Evolutionary conservation across 2,888 invertebrate species (phyloP), one percentile per base, ranked within the genome.

Genomic region (Caenorhabditis sp.): DNA sequence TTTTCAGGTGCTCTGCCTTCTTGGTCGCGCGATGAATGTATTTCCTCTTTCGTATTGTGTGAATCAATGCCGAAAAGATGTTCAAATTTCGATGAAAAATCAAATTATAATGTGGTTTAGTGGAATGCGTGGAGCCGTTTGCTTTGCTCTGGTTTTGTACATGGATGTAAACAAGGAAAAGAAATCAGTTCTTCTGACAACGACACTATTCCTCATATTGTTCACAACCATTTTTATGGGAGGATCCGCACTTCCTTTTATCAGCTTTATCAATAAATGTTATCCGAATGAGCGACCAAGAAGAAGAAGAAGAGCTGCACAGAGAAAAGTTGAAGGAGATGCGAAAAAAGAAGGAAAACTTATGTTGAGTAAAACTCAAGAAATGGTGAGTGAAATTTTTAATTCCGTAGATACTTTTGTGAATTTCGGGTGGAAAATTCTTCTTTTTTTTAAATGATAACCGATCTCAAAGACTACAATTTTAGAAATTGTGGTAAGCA

Each of bases 41-140:
- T 99, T 96, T 88, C 97, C 97, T 0, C 90, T 99, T 62, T 94
- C 96, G 0, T 91, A 93, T 85, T 90, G 97, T 49, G 94, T 95
- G 64, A 99, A 99, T 89, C 93, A 93, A 89, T 99, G 97, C 89
- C 63, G 81, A 20, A 97, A 97, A 90, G 78, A 80, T 63, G 74
- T 80, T n/a, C 95, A 95, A 89, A 97, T 99, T 69, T 97, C 96
- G 0, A 93, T 93, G 88, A 95, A 95, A 89, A 97, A 95, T 95
- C 96, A 96, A 92, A 96, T 97, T 87, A 95, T 97, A 71, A 97
- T 97, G 97, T 97, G 97, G 97, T 97, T 97, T 89, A 95, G 95
- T 88, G 94, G 97, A 57, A 90, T 97, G 76, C 91, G 97, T 67
- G 97, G 97, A 49, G 97, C 97, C 10, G 96, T 99, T 88, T 97